phyloP scores from a whole-genome alignment of 1,140 invertebrate species.

The Muscidifurax raptorellus region DNA sequence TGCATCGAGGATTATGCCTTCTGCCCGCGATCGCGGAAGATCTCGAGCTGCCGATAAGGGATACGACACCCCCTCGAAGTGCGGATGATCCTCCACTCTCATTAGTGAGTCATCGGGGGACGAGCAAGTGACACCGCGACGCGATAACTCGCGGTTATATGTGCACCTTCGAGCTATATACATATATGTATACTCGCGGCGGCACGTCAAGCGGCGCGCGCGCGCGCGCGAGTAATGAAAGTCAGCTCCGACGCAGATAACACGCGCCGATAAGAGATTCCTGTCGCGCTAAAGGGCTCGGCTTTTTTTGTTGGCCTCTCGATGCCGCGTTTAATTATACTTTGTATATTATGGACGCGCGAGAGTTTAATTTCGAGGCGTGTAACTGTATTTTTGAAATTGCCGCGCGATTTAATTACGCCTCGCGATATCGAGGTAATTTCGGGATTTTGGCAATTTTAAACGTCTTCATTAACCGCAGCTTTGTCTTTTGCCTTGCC shows the following conservation, averaged over 20 bases:
- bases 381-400: conserved; percentile 31
- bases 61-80: conserved; percentile 43
- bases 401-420: conserved; percentile 41
- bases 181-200: background rate
- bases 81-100: conserved; percentile 50
- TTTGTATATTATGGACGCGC: conserved; percentile 22
- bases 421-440: conserved; percentile 10
- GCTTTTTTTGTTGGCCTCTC: background rate
- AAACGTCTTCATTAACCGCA: conserved; percentile 8
- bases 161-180: conserved; percentile 26
- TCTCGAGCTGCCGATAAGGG: conserved; percentile 56
- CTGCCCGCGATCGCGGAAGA: conserved; percentile 30
- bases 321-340: conserved; percentile 29
- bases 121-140: conserved; percentile 50
- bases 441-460: background rate
- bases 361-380: background rate
- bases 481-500: background rate
- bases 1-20: background rate
- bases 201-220: conserved; percentile 30
- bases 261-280: conserved; percentile 29
- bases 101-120: conserved; percentile 64
- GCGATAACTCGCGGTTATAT: conserved; percentile 37
- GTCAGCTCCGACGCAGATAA: conserved; percentile 45
- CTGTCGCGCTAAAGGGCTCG: background rate
- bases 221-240: conserved; percentile 47